Conservation (phyloP, 2,888 invertebrate genomes). For the Pachymerium ferrugineum region DNA sequence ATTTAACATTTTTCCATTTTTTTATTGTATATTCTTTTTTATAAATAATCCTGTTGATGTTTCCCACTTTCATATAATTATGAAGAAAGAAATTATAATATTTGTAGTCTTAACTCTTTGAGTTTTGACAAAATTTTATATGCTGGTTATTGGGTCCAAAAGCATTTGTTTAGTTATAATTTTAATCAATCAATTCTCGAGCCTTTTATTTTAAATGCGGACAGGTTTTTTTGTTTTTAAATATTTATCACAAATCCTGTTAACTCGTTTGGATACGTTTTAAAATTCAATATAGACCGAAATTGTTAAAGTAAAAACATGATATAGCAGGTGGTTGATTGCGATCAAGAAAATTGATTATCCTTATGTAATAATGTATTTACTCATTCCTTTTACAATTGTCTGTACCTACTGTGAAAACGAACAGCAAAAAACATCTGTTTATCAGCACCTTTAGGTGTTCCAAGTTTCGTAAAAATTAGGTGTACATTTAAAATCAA, state of each 20-base stretch:
- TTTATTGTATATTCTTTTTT: neutral
- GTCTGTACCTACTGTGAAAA: neutral
- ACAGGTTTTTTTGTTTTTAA: neutral
- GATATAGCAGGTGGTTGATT: too few species aligned
- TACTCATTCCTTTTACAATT: neutral
- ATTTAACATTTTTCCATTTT: neutral
- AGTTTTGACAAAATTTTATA: slow-evolving; percentile 11
- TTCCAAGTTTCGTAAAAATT: slow-evolving; percentile 8
- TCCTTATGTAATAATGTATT: neutral
- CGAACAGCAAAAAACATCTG: slow-evolving; percentile 10
- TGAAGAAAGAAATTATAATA: neutral
- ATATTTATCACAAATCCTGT: neutral
- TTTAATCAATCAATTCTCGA: neutral
- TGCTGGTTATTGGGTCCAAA: slow-evolving; percentile 30
- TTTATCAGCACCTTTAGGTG: neutral
- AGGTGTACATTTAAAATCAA: neutral
- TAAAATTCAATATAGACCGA: too few species aligned
- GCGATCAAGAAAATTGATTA: neutral
- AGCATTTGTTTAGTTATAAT: neutral
- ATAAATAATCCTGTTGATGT: neutral
- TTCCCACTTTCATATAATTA: neutral
- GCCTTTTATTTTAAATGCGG: neutral
- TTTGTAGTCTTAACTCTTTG: neutral
- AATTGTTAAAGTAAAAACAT: too few species aligned
- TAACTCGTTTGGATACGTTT: too few species aligned